Evolutionary conservation across 2,797 vertebrate species (phyloP), one percentile per base, ranked within the genome.

Genomic region (Acrossocheilus fasciatus): DNA sequence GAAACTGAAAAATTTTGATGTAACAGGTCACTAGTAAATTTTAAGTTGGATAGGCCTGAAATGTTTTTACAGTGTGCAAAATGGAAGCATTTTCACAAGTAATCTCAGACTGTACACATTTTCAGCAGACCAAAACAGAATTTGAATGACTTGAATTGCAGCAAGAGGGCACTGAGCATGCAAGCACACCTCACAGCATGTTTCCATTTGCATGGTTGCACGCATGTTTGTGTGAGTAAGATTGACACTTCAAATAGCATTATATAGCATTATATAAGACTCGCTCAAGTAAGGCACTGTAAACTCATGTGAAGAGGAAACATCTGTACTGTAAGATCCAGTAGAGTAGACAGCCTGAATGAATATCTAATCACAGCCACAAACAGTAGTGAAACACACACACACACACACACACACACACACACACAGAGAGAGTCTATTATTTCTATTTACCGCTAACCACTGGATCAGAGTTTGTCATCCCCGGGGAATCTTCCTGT

Each of bases 261-360:
- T 81, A 52, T 59, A 52, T 80, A 85, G 50, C 77, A 64, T 86
- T 86, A 81, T 47, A 68, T 81, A 85, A 79, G 52, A 81, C 15
- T 45, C 43, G 34, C 52, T 73, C 8, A 50, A 43, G 52, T 36
- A 34, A 62, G 18, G 20, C 52, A 81, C 69, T 54, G 69, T 54
- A 86, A 86, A 81, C 57, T 66, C 57, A 43, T 52, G 43, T 75
- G 69, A 81, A 66, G 57, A 64, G 34, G 43, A 50, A 81, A 81
- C 85, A 86, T 86, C 45, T 86, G 70, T 20, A 81, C 54, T n/a
- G 4, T 41, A 62, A 52, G 43, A 74, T 74, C 26, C 83, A 84
- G 72, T 64, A 26, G 83, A 79, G 75, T 74, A 80, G 57, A 81
- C 43, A 81, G 69, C 43, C 20, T 73, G 68, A 73, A 64, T 73